Evolutionary conservation across 1,140 invertebrate species (phyloP), one percentile per base, ranked within the genome.

Genomic region (Heliconius hewitsoni): DNA sequence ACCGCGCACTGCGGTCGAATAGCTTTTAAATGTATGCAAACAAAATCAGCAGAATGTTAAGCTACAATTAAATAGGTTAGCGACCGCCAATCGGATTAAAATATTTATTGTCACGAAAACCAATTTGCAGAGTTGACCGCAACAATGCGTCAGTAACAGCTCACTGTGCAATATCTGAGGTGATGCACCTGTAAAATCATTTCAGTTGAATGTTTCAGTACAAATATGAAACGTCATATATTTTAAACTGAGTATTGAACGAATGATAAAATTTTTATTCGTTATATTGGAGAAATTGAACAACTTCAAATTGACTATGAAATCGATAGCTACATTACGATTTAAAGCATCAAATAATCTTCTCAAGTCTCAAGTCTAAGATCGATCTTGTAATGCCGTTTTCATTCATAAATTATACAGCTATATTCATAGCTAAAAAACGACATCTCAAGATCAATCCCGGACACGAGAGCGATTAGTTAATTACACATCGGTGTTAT

Each of bases 41-140:
- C 76, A 73, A 46, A 72, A 70, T 77, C 76, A 72, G 76, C 76
- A 75, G 55, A 81, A 76, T 60, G 78, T 81, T 70, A 78, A 73
- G 52, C 71, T 73, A 78, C 72, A 78, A 78, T 86, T 85, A 88
- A 74, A 89, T 90, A 88, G 87, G 88, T 87, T 60, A 78, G 71
- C 37, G 72, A 78, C 77, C 55, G 37, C 37, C 77, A 74, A 66
- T 78, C 34, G 42, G 57, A 78, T 66, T 78, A 70, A 78, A 78
- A 78, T 74, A 66, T 74, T 74, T 76, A 70, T 70, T 55, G 72
- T 74, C 77, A 78, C 55, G 77, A 70, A 78, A 78, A 78, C 55
- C 77, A 78, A 78, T 78, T 74, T 74, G 74, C 72, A 57, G 30
- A 74, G 55, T 60, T 39, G 13, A 39, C 52, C 72, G 72, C 70